A percentile compares a stretch with the other conserved stretches of the same genome.
Evolutionary conservation across 2,113 vertebrate genomes (phyloP).

Genomic region (Nesospiza acunhae): DNA sequence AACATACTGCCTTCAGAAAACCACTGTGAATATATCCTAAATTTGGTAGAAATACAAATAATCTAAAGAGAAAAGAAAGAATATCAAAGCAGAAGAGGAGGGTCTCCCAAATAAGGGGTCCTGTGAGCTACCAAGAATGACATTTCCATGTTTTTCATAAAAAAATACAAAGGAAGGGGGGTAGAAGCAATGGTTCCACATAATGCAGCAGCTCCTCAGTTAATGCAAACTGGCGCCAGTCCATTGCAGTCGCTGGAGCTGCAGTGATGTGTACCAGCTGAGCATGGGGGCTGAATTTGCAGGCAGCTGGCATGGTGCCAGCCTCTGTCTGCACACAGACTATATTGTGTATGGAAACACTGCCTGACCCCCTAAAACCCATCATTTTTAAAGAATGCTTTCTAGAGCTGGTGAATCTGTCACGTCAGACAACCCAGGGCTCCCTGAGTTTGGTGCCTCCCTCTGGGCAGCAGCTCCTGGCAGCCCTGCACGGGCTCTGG

Average conservation of each 20-base stretch:
- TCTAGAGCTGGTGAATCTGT: slow-evolving; percentile 38
- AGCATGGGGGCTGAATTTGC: slow-evolving; percentile 8
- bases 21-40: background rate
- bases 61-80: background rate
- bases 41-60: background rate
- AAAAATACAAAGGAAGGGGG: background rate
- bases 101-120: background rate
- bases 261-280: slow-evolving; percentile 29
- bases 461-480: background rate
- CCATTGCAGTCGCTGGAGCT: slow-evolving; percentile 51
- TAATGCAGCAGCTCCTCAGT: slow-evolving; percentile 43
- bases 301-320: slow-evolving; percentile 45
- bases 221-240: slow-evolving; percentile 46
- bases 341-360: slow-evolving; percentile 65
- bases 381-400: background rate
- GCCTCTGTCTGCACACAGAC: slow-evolving; percentile 38
- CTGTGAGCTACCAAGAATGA: background rate
- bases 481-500: background rate
- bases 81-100: background rate
- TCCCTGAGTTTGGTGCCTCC: slow-evolving; percentile 53
- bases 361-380: slow-evolving; percentile 59
- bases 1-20: background rate
- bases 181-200: background rate
- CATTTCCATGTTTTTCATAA: background rate
- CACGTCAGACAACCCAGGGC: slow-evolving; percentile 49